Percentiles rank a stretch among this genome's conserved stretches.
These are phyloP conservation scores for Numida meleagris DNA, from an alignment of 2,113 vertebrate species.

Conservation along the genomic window DNA sequence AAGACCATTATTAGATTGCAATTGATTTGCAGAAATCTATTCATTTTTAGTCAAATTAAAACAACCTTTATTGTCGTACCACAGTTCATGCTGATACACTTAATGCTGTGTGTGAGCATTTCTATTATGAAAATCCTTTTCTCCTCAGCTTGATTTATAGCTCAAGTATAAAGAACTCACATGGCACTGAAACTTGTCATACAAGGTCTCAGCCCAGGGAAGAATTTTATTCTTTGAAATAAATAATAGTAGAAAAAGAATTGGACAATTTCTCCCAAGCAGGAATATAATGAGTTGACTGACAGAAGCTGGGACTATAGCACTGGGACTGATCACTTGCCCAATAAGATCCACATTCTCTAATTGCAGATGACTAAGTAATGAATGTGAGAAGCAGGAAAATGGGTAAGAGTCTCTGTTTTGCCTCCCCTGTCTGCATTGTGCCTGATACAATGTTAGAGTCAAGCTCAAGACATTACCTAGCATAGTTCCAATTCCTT, in stretches of 20 bases:
- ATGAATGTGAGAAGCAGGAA: background rate
- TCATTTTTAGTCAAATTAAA: slow-evolving; percentile 68
- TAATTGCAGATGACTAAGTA: background rate
- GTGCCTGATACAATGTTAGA: background rate
- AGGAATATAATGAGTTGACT: background rate
- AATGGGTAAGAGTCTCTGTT: background rate
- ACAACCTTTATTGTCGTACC: slow-evolving; percentile 47
- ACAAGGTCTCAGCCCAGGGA: background rate
- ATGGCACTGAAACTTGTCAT: background rate
- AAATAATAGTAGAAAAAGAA: background rate
- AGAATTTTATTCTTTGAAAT: slow-evolving; percentile 12
- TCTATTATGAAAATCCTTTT: slow-evolving; percentile 39
- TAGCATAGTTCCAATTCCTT: background rate
- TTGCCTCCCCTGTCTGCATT: background rate
- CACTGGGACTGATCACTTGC: background rate
- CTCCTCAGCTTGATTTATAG: background rate
- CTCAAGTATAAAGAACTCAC: background rate
- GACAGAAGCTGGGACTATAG: background rate
- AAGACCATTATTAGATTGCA: slow-evolving; percentile 53
- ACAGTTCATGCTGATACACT: slow-evolving; percentile 53
- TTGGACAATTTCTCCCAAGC: background rate
- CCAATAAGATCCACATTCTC: background rate
- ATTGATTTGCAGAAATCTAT: slow-evolving; percentile 55
- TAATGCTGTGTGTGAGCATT: slow-evolving; percentile 33
- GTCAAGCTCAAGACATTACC: background rate